Base-by-base conservation (phyloP, 2,113 vertebrate genomes). In the Dasyornis broadbenti region DNA sequence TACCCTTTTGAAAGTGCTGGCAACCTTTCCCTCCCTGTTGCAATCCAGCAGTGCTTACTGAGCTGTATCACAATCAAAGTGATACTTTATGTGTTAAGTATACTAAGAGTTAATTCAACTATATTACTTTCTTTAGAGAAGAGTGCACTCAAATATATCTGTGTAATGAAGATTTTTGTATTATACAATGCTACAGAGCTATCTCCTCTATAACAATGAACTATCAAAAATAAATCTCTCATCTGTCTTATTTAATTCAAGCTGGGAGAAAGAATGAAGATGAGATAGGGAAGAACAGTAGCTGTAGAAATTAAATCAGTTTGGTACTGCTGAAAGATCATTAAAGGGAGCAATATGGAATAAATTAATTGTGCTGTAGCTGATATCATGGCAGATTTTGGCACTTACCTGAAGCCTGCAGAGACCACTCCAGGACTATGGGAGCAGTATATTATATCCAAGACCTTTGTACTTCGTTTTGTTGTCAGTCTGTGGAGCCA, bases 191-290 rank as follows among this genome's bases (percentile, higher is more conserved):
- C 52, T 84, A 72, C 54, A 88, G 53, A 95, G 69, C 47, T 60
- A 77, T 80, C 82, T 57, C 17, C 60, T 73, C 81, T 82, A 28
- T 80, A 94, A 95, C 66, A 95, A 86, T 60, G 54, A 75, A 31
- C 45, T 95, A 94, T 93, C 93, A 90, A 83, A 94, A 95, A 91
- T 90, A 94, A 88, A 91, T 95, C 82, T 95, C 54, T 89, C 53
- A 45, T 86, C 49, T 90, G 54, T 72, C 50, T 89, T 92, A 91
- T 79, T 92, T 96, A 80, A 86, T 91, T 95, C 95, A 95, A 90
- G 75, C 87, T 92, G 92, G 75, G 87, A 90, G 47, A 59, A 44
- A 77, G 47, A 95, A 90, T 81, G 82, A 92, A 93, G 92, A 91
- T 31, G 6, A 93, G 82, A 93, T 66, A 94, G 27, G 33, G 50